Percentiles rank a stretch among this genome's conserved stretches.
phyloP scores from a whole-genome alignment of 2,797 vertebrate species.

The Hylomyscus alleni region DNA sequence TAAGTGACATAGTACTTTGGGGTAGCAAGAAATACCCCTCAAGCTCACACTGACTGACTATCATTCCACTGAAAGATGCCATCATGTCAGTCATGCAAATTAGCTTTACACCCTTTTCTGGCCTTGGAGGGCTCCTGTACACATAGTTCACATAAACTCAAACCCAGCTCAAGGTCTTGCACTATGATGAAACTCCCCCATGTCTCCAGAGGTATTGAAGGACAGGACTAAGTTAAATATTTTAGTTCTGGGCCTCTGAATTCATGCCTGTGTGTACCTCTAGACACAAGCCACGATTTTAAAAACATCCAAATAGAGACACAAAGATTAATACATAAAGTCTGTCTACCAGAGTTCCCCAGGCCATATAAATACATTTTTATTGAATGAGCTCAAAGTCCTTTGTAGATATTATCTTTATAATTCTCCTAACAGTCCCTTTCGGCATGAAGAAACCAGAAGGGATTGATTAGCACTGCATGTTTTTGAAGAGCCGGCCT shows the following conservation, averaged over 20 bases:
- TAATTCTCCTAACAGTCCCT: slow-evolving; percentile 50
- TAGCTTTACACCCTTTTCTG: not conserved
- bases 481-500: slow-evolving; percentile 28
- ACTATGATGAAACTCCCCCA: slow-evolving; percentile 1
- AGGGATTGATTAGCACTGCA: not conserved
- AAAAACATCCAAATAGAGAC: slow-evolving; percentile 20
- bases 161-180: not conserved
- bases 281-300: slow-evolving; percentile 15
- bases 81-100: not conserved
- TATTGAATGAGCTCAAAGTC: slow-evolving; percentile 70
- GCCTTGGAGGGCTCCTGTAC: not conserved
- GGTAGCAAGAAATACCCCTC: not conserved
- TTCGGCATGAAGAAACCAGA: slow-evolving; percentile 53
- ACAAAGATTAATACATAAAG: slow-evolving; percentile 5
- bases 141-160: not conserved
- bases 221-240: not conserved
- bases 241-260: not conserved
- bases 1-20: slow-evolving; percentile 17
- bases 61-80: slow-evolving; percentile 24
- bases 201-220: slow-evolving; percentile 22
- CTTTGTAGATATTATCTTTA: slow-evolving; percentile 63
- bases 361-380: slow-evolving; percentile 35
- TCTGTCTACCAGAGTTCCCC: slow-evolving; percentile 68
- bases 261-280: not conserved
- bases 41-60: slow-evolving; percentile 15